Conservation (phyloP, 2,888 invertebrate species). For the Atethmia centrago region DNA sequence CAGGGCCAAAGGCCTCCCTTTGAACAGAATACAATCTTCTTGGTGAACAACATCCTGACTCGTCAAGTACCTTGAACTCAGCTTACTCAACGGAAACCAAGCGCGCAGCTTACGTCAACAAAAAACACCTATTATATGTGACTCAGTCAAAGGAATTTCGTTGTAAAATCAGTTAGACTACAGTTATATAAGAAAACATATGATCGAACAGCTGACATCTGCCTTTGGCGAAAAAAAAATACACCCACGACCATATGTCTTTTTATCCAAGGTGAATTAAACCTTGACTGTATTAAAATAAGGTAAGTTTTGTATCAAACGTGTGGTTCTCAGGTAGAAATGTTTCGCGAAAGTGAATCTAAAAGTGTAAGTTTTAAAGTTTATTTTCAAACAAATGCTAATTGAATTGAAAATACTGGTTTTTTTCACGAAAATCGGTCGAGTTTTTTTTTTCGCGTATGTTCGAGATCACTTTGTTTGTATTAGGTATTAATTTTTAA, state of each 20-base stretch:
- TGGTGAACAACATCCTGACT: background rate
- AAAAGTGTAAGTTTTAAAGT: conserved; percentile 42
- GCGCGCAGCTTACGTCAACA: conserved; percentile 28
- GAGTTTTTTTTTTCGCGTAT: conserved; percentile 11
- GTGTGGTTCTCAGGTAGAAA: background rate
- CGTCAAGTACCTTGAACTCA: conserved; percentile 20
- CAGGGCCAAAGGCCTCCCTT: no score
- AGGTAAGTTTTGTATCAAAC: background rate
- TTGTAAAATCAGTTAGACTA: conserved; percentile 84
- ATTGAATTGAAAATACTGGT: conserved; percentile 31
- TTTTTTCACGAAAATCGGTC: conserved; percentile 16
- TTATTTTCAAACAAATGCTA: conserved; percentile 37
- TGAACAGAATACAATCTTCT: background rate
- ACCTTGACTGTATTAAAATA: rapidly evolving
- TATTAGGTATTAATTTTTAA: conserved; percentile 23
- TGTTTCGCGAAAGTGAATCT: conserved; percentile 41
- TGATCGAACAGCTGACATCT: conserved; percentile 86
- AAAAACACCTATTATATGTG: conserved; percentile 51
- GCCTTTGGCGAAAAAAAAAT: conserved; percentile 69
- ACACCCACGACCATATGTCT: conserved; percentile 66
- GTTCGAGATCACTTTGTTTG: conserved; percentile 32
- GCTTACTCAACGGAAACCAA: conserved; percentile 43
- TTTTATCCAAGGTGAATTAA: background rate
- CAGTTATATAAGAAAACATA: conserved; percentile 82
- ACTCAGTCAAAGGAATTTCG: conserved; percentile 70